A percentile compares a stretch with the other conserved stretches of the same genome.
These are phyloP conservation scores for Taeniopygia guttata DNA, from an alignment of 2,797 vertebrate genomes.

Conservation along the genomic window DNA sequence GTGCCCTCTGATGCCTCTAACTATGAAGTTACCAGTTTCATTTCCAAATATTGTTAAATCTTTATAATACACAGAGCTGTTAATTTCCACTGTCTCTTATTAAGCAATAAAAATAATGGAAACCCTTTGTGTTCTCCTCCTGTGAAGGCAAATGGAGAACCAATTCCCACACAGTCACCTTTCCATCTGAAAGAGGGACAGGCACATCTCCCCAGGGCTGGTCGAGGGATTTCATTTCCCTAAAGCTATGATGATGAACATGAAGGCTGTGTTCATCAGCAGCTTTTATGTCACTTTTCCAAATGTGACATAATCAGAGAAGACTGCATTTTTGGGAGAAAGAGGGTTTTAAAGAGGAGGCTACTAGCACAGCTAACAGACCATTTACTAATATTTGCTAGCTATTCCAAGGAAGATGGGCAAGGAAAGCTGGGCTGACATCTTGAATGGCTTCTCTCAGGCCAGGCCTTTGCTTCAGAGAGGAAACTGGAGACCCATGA, in stretches of 20 bases:
- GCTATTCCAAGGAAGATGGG: background rate
- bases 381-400: background rate
- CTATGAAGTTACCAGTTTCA: background rate
- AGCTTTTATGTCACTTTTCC: background rate
- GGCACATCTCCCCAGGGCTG: background rate
- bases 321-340: background rate
- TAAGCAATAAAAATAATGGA: background rate
- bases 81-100: background rate
- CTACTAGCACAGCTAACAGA: background rate
- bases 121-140: background rate
- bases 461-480: background rate
- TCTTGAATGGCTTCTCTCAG: background rate
- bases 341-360: background rate
- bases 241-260: background rate
- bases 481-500: background rate
- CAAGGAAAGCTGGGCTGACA: background rate
- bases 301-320: background rate
- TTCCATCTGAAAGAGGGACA: background rate
- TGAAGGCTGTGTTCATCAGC: background rate
- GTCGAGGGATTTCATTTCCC: background rate
- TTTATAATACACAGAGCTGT: background rate
- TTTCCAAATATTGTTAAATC: background rate
- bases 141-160: background rate
- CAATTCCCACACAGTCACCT: background rate
- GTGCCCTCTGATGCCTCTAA: background rate